These are phyloP conservation scores for Crypturellus undulatus DNA, from an alignment of 2,113 vertebrate genomes.

Conservation along the genomic window DNA sequence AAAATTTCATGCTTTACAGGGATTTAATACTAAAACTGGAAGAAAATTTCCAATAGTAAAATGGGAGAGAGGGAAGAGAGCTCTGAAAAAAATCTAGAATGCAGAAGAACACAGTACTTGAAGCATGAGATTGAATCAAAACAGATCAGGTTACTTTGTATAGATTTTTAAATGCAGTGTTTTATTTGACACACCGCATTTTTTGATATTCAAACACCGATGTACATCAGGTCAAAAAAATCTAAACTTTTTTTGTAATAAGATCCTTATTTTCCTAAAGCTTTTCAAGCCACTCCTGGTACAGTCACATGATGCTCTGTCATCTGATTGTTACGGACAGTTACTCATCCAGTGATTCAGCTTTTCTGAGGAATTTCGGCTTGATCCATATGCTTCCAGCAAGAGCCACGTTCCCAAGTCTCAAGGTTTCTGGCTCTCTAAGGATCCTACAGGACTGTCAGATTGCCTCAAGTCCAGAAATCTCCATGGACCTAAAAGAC, in stretches of 20 bases:
- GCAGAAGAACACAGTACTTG: background rate
- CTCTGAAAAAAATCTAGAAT: background rate
- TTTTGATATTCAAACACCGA: background rate
- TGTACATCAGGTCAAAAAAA: background rate
- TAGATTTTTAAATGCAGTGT: background rate
- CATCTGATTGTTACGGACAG: background rate
- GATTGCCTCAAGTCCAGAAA: background rate
- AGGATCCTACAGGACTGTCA: background rate
- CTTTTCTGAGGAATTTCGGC: conserved; percentile 30
- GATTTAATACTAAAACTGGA: background rate
- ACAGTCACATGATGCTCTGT: background rate
- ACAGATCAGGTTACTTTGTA: background rate
- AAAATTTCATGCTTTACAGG: background rate
- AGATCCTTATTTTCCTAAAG: background rate
- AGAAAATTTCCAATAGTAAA: background rate
- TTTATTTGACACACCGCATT: background rate
- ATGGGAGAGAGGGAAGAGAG: background rate
- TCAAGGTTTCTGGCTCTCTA: conserved; percentile 9
- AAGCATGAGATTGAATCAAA: background rate
- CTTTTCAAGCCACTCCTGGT: background rate
- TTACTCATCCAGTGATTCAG: conserved; percentile 55
- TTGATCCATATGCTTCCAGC: background rate
- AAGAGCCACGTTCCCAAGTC: background rate
- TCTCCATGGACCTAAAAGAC: background rate
- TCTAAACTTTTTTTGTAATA: background rate